Base-by-base conservation (phyloP, 2,113 vertebrate genomes). In the Meriones unguiculatus region DNA sequence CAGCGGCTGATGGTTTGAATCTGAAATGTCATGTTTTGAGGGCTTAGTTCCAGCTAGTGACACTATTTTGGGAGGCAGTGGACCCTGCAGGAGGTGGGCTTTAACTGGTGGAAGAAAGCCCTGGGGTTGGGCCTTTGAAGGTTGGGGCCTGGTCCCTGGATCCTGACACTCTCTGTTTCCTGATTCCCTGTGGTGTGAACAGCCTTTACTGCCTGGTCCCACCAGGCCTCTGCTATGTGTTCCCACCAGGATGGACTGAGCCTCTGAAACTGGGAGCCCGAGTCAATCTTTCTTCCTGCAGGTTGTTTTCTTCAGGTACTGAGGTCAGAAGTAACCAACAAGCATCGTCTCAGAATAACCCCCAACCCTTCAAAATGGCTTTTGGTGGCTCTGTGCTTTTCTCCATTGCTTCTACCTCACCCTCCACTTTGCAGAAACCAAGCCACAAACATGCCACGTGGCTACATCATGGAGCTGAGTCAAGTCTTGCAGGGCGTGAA, bases 401-500 rank as follows among this genome's bases (percentile, higher is more conserved):
- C 70, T 72, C 69, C 7, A 10, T 28, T 10, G 35, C 64, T 70
- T 13, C 67, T 28, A 41, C 69, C n/a, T 78, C 18, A 38, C 4
- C 22, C 24, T 28, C 35, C 41, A 35, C 25, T 32, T 92, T 67
- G 15, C 25, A 32, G 5, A 38, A 6, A 52, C 35, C 30, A 50
- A 30, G 5, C 69, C 46, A 52, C 46, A 89, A 38, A 24, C 1
- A 2, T 1, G 11, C 15, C 2, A 0, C 0, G 2, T 67, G 1
- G 1, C 20, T 87, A 69, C 73, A 5, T 72, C 22, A 69, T 2
- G 35, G 76, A 57, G 65, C 30, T 13, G 32, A 72, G n/a, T 69
- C 41, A 59, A 25, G 50, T 22, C 28, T 18, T 2, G 1, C 67
- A 2, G 2, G 72, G 32, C 32, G 70, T 20, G 28, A 88, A 93